phyloP scores from a whole-genome alignment of 2,888 invertebrate genomes.

The Byasa hedistus region DNA sequence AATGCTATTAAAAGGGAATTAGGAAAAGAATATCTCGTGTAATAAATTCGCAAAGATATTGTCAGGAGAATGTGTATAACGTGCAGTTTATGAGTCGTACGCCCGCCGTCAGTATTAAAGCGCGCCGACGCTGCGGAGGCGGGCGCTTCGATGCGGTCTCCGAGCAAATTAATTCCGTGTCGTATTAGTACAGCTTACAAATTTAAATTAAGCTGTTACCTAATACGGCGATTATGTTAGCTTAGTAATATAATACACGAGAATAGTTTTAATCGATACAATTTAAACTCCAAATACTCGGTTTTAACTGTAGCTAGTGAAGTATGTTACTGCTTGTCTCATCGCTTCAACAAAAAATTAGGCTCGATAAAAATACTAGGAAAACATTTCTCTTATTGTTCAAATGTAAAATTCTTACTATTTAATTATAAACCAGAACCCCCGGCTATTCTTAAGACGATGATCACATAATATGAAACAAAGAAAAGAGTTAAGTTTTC shows the following conservation, averaged over 20 bases:
- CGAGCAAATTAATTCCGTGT: slow-evolving; percentile 26
- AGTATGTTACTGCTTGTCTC: no score
- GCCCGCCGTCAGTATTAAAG: slow-evolving; percentile 19
- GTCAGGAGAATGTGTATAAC: slow-evolving; percentile 8
- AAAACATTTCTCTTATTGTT: no score
- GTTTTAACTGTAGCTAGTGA: no score
- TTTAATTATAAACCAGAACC: no score
- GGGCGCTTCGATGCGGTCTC: slow-evolving; percentile 10
- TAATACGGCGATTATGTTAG: slow-evolving; percentile 9
- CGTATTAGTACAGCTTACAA: slow-evolving; percentile 27
- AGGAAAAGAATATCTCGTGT: not conserved
- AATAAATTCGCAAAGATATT: slow-evolving; percentile 11
- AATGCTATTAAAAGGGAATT: not conserved
- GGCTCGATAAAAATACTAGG: no score
- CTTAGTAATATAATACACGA: not conserved
- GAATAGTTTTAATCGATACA: no score
- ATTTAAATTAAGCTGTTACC: slow-evolving; percentile 24
- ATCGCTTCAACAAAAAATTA: no score
- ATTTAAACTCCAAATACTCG: no score
- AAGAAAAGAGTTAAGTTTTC: no score
- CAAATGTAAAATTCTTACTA: no score
- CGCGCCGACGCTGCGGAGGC: slow-evolving; percentile 7
- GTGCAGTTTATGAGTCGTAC: slow-evolving; percentile 24
- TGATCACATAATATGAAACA: no score
- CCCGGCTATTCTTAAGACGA: no score